Conservation (phyloP, 1,140 invertebrate species). For the Carcinoscorpius rotundicauda region DNA sequence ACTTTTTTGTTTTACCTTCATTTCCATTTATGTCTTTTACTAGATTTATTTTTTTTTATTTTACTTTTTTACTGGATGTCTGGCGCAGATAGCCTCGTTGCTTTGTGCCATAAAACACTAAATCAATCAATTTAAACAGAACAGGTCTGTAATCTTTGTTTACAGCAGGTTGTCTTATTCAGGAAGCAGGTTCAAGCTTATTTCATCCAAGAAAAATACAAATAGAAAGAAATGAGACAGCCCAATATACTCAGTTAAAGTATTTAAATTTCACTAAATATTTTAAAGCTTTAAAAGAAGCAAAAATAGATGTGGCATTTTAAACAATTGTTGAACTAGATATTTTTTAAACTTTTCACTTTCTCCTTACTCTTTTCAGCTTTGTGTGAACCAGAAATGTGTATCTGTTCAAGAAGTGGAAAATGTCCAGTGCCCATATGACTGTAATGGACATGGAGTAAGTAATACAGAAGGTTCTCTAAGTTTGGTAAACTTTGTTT, state of each 20-base stretch:
- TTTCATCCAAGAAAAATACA: no score
- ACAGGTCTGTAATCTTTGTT: no score
- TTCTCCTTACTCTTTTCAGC: constrained; percentile 41
- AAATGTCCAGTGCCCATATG: constrained; percentile 50
- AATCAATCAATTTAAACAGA: no score
- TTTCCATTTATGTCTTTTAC: no score
- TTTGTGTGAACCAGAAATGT: constrained; percentile 89
- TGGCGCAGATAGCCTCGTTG: no score
- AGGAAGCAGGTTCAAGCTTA: no score
- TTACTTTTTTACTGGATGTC: no score
- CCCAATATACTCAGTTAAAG: neutral
- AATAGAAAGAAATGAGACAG: neutral
- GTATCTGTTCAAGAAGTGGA: constrained; percentile 42
- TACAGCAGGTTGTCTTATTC: no score
- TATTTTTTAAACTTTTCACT: constrained; percentile 11
- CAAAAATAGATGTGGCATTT: neutral
- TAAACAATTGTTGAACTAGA: constrained; percentile 1
- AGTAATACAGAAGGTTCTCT: constrained; percentile 11
- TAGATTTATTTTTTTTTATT: no score
- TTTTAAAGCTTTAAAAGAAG: neutral
- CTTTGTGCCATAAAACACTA: no score
- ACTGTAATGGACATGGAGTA: constrained; percentile 75
- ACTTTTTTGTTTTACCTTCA: no score
- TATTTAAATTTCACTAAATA: neutral
- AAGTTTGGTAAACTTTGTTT: neutral